A percentile compares a stretch with the other conserved stretches of the same genome.
phyloP scores from a whole-genome alignment of 2,888 invertebrate species.

The Parthenolecanium corni region DNA sequence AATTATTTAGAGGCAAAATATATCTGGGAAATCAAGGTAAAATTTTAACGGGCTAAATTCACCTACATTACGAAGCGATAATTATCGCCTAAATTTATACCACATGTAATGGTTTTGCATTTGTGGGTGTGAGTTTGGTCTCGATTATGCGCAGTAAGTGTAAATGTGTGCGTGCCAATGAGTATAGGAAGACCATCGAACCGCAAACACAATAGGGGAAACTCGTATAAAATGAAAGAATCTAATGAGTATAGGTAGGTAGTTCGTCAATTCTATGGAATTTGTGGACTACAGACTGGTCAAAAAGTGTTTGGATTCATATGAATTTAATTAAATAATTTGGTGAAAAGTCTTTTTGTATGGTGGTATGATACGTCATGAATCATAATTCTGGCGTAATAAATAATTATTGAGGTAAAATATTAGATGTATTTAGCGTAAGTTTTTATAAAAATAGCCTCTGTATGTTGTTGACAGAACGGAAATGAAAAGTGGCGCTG shows the following conservation, averaged over 20 bases:
- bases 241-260: constrained; percentile 5
- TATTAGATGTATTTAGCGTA: too few relatives aligned
- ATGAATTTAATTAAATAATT: too few relatives aligned
- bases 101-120: too few relatives aligned
- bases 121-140: neutral
- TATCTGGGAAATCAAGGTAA: constrained; percentile 27
- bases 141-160: neutral
- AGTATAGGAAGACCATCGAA: constrained; percentile 27
- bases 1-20: constrained; percentile 23
- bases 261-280: constrained; percentile 15
- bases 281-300: neutral
- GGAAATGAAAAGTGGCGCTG: too few relatives aligned
- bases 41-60: constrained; percentile 12
- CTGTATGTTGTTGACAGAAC: too few relatives aligned
- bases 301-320: too few relatives aligned
- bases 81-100: constrained; percentile 26
- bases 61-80: constrained; percentile 29
- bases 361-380: too few relatives aligned
- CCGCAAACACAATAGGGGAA: constrained; percentile 27
- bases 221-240: constrained; percentile 18
- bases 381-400: too few relatives aligned
- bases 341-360: too few relatives aligned
- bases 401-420: too few relatives aligned
- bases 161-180: constrained; percentile 6
- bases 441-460: too few relatives aligned